Base-by-base conservation (phyloP, 2,113 vertebrate species). In the Lethenteron reissneri region DNA sequence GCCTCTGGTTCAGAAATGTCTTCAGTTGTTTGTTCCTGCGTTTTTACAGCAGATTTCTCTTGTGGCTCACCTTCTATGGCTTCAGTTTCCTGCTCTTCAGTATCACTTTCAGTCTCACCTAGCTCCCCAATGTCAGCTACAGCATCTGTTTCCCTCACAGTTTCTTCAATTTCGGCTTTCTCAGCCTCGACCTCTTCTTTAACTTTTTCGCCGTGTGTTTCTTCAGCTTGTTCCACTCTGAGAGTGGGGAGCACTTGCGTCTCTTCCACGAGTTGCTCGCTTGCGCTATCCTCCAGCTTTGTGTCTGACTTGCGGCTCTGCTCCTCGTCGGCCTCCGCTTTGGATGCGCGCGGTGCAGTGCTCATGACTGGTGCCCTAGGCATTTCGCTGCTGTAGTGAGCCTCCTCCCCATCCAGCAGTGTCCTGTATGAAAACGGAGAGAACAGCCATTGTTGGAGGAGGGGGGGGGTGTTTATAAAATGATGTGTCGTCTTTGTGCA, bases 401-500 rank as follows among this genome's bases (percentile, higher is more conserved):
- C 89, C 74, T 96, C 91, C 75, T 95, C 91, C 7, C 91, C 89
- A 76, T 95, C 91, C 72, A 95, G 79, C 70, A 95, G 80, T 74
- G 92, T 95, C 76, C 91, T 95, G 82, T 79, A 70, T 77, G 57
- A 56, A 13, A 64, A 69, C 59, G 57, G 41, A 3, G 64, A 19
- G 10, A 13, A 68, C 58, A 12, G 56, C 17, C n/a, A 69, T 69
- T 25, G n/a, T 10, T 69, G n/a, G 64, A 17, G 9, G n/a, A 69
- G 25, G 25, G 64, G 25, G 64, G n/a, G n/a, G n/a, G n/a, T 25
- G n/a, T 69, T 58, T 59, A 7, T 72, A 11, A 60, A n/a, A 6
- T 12, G 8, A 17, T 59, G 11, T 2, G 10, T 72, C 8, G n/a
- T 71, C 11, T n/a, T 13, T 56, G 17, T 56, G 10, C 58, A 21